These are phyloP conservation scores for Cotesia glomerata DNA, from an alignment of 1,140 invertebrate species.

Conservation along the genomic window DNA sequence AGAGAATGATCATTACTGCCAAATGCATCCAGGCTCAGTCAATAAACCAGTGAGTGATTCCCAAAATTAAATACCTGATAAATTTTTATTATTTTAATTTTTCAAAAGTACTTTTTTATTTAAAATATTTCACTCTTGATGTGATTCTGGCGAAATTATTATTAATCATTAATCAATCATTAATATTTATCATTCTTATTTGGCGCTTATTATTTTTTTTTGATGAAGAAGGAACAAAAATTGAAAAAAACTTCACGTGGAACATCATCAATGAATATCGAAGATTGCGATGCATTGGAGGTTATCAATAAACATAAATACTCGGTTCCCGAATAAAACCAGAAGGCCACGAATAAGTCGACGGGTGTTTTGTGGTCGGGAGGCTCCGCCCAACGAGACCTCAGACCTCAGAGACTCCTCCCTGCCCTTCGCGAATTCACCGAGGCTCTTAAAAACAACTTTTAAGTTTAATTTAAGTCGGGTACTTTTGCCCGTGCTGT, in stretches of 20 bases:
- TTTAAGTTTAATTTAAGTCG: neutral
- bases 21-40: neutral
- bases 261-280: too few relatives aligned
- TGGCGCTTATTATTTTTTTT: too few relatives aligned
- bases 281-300: too few relatives aligned
- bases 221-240: too few relatives aligned
- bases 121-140: too few relatives aligned
- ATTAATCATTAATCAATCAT: too few relatives aligned
- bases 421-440: slow-evolving; percentile 44
- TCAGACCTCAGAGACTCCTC: slow-evolving; percentile 58
- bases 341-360: slow-evolving; percentile 42
- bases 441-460: neutral
- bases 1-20: neutral
- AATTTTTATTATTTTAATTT: too few relatives aligned
- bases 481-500: neutral
- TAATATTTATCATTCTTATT: too few relatives aligned
- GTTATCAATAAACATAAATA: neutral
- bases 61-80: too few relatives aligned
- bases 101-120: too few relatives aligned
- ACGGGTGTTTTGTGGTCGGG: slow-evolving; percentile 59
- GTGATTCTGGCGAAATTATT: too few relatives aligned
- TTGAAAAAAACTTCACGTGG: too few relatives aligned
- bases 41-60: neutral
- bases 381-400: slow-evolving; percentile 62
- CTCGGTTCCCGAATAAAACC: slow-evolving; percentile 11